Percentiles rank a stretch among this genome's conserved stretches.
Conservation (phyloP, 2,113 vertebrate genomes). For the Desmodus rotundus region DNA sequence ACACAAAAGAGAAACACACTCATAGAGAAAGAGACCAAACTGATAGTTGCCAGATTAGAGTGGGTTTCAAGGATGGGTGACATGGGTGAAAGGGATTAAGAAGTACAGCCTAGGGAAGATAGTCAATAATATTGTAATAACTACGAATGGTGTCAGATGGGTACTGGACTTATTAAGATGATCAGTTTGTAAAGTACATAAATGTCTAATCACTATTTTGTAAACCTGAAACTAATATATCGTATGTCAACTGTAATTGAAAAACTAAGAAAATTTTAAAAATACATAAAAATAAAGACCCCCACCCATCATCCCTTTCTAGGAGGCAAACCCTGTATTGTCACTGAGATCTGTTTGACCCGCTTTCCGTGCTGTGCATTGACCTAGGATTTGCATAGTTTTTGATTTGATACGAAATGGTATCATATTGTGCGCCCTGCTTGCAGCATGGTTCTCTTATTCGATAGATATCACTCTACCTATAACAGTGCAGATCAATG, state of each 20-base stretch:
- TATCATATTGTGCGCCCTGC: neutral
- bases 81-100: no score
- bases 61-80: no score
- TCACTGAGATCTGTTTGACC: neutral
- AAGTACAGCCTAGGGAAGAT: no score
- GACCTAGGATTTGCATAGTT: neutral
- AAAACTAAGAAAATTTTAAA: neutral
- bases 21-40: no score
- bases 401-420: neutral
- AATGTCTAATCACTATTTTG: no score
- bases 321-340: neutral
- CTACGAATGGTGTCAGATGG: no score
- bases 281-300: neutral
- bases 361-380: neutral
- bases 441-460: neutral
- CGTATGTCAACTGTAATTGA: neutral
- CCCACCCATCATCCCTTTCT: neutral
- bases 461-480: neutral
- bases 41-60: no score
- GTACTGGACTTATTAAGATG: no score
- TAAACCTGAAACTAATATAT: neutral
- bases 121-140: no score
- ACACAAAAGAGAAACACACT: no score
- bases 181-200: no score
- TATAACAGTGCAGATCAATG: neutral